A percentile compares a stretch with the other conserved stretches of the same genome.
Conservation (phyloP, 2,888 invertebrate species). For the Monopis laevigella region DNA sequence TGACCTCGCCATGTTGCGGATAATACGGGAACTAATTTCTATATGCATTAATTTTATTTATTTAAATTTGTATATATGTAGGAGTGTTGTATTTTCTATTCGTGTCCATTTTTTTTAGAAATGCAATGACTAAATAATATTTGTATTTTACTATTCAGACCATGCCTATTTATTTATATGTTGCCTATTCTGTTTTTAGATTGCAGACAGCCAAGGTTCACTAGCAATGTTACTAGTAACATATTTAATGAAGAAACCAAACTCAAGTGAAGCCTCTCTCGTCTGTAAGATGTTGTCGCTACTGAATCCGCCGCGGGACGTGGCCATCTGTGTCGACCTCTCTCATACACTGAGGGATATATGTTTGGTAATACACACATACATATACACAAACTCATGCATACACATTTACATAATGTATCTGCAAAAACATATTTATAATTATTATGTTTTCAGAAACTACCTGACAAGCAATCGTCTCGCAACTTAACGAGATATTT, state of each 20-base stretch:
- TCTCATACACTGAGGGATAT: constrained; percentile 20
- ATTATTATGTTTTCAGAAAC: constrained; percentile 33
- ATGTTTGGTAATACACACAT: constrained; percentile 5
- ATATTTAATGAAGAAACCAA: constrained; percentile 34
- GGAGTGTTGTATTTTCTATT: too few species aligned
- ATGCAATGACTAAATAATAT: too few species aligned
- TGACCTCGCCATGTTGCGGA: too few species aligned
- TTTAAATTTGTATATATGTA: too few species aligned
- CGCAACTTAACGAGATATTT: constrained; percentile 52
- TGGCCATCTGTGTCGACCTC: constrained; percentile 35
- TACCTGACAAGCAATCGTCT: constrained; percentile 54
- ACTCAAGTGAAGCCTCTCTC: constrained; percentile 35
- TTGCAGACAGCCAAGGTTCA: constrained; percentile 50
- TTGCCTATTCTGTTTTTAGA: too few species aligned
- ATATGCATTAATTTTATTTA: too few species aligned
- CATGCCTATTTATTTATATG: too few species aligned
- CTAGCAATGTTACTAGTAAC: constrained; percentile 45
- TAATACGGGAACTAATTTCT: too few species aligned
- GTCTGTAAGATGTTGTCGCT: constrained; percentile 50
- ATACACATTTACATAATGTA: too few species aligned
- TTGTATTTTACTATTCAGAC: too few species aligned
- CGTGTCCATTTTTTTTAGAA: too few species aligned
- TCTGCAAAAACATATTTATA: constrained; percentile 1
- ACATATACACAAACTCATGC: background rate
- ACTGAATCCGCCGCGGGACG: constrained; percentile 48